Conservation (phyloP, 1,140 invertebrate genomes). For the Philopotamus ludificatus region DNA sequence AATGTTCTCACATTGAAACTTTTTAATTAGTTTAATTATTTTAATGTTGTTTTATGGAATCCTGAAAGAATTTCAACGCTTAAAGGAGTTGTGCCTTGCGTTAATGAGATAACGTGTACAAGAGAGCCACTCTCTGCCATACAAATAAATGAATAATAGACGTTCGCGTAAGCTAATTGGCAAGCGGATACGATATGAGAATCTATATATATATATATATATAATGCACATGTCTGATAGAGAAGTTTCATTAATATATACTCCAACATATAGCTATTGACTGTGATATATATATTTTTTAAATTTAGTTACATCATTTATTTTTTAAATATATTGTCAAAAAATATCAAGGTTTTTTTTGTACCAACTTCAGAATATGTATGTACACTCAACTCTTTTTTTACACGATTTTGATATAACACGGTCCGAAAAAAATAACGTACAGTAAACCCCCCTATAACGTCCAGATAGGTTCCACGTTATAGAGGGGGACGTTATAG, state of each 20-base stretch:
- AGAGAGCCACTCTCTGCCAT: constrained; percentile 32
- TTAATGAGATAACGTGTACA: constrained; percentile 39
- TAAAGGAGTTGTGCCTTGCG: constrained; percentile 34
- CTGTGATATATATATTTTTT: neutral
- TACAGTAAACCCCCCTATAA: neutral
- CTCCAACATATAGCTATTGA: neutral
- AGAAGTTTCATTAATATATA: neutral
- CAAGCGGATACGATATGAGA: constrained; percentile 29
- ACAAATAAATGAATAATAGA: constrained; percentile 41
- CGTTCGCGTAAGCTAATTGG: constrained; percentile 40
- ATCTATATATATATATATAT: neutral
- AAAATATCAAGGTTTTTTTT: neutral
- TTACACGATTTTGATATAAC: neutral
- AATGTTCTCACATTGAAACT: constrained; percentile 38
- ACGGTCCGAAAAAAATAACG: neutral
- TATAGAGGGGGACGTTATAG: neutral
- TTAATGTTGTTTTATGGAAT: constrained; percentile 41
- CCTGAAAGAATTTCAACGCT: constrained; percentile 40
- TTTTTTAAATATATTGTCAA: neutral
- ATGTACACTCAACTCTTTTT: neutral
- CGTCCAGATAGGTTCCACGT: too few relatives aligned
- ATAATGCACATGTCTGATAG: too few relatives aligned
- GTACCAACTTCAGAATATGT: neutral
- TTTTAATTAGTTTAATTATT: constrained; percentile 42
- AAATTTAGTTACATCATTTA: neutral